These are phyloP conservation scores for Sander lucioperca DNA, from an alignment of 2,113 vertebrate genomes.

Conservation along the genomic window DNA sequence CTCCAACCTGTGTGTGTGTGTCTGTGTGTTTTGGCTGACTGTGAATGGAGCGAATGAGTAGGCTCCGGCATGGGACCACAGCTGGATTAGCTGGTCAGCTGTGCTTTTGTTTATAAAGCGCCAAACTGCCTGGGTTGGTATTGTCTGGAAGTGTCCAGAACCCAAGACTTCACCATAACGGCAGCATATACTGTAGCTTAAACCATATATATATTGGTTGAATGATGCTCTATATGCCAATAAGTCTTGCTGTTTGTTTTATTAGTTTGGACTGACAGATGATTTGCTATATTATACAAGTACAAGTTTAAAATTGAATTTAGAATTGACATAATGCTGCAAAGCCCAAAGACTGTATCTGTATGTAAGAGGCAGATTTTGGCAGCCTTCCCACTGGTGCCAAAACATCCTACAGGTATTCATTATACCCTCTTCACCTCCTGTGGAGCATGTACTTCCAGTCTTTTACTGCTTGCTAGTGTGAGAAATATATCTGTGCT, in stretches of 20 bases:
- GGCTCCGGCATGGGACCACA: conserved; percentile 71
- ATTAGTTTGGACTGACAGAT: background rate
- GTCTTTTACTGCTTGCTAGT: conserved; percentile 66
- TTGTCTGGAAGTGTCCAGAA: conserved; percentile 57
- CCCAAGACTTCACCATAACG: conserved; percentile 13
- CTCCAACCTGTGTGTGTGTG: conserved; percentile 21
- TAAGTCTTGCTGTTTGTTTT: background rate
- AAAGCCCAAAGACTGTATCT: background rate
- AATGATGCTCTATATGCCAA: background rate
- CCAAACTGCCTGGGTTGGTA: conserved; percentile 55
- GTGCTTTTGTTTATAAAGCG: conserved; percentile 65
- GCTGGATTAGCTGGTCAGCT: conserved; percentile 77
- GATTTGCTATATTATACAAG: background rate
- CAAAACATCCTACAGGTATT: conserved; percentile 50
- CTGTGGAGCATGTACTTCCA: conserved; percentile 55
- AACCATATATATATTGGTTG: background rate
- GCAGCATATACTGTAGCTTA: conserved; percentile 6
- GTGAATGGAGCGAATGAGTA: conserved; percentile 53
- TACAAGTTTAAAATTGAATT: background rate
- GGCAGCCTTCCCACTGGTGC: background rate
- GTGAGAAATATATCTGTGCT: conserved; percentile 71
- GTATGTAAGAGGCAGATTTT: conserved; percentile 3
- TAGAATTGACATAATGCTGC: background rate
- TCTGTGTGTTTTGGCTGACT: conserved; percentile 43
- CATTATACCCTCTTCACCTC: conserved; percentile 36